Evolutionary conservation across 2,888 invertebrate genomes (phyloP), one percentile per base, ranked within the genome.

Genomic region (Helobdella robusta): DNA sequence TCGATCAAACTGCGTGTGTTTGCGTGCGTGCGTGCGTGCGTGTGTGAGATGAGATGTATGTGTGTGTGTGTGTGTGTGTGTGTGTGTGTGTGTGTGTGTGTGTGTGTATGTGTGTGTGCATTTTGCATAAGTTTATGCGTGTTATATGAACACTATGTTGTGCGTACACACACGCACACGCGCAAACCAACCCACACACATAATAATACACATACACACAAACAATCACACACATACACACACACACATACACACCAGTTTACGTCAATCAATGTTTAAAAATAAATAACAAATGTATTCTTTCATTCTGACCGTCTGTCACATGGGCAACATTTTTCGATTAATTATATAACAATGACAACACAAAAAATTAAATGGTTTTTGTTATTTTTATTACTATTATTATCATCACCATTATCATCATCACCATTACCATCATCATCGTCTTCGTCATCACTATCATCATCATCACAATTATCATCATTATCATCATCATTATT

Each of bases 71-170:
- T 59, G 59, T 59, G 36, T 59, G 59, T 59, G 36, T 59, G 59
- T 59, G 36, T 59, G 59, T 59, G 36, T 59, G 59, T 59, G 36
- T 59, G 59, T 59, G 59, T 59, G 59, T 59, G 59, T 59, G 36
- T 59, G 59, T 34, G 36, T 34, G 59, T 59, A 32, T 59, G 59
- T 59, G 36, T 59, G 59, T 59, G 36, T 59, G 59, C 36, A 32
- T 59, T 34, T 59, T 59, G 59, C 36, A 32, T 59, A 36, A 35
- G 36, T 59, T 18, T 59, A 32, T 59, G 59, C 36, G 36, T 59
- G 59, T 59, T 56, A 30, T 56, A 56, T 56, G 56, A n/a, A 15
- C 5, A 30, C 30, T 8, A 28, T 4, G 11, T 11, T 40, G 44
- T 40, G 44, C n/a, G 44, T 40, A 40, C n/a, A n/a, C n/a, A 40